phyloP scores from a whole-genome alignment of 2,113 vertebrate genomes.

The Canis aureus region DNA sequence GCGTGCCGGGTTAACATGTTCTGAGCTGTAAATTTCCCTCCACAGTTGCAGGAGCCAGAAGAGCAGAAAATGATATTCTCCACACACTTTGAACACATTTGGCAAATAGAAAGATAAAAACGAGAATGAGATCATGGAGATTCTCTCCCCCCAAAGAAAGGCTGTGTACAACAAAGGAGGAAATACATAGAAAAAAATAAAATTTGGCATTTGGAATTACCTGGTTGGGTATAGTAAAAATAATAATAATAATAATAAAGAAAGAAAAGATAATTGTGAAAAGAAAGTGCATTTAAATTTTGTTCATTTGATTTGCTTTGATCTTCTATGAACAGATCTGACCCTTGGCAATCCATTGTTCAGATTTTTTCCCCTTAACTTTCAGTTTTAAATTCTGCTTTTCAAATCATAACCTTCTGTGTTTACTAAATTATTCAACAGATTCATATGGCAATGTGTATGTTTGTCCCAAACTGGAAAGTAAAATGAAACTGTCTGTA shows the following conservation, averaged over 20 bases:
- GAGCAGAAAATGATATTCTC: not conserved
- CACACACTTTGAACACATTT: not conserved
- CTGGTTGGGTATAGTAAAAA: not conserved
- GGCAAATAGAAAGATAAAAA: not conserved
- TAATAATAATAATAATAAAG: too few species aligned
- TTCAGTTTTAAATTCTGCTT: slow-evolving; percentile 34
- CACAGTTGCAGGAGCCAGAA: not conserved
- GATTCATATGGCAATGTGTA: not conserved
- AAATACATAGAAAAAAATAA: not conserved
- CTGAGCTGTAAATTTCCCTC: slow-evolving; percentile 49
- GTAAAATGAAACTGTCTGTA: not conserved
- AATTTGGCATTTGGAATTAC: not conserved
- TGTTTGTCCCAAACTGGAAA: not conserved
- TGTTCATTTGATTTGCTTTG: not conserved
- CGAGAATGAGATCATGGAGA: not conserved
- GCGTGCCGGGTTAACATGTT: not conserved
- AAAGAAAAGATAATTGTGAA: not conserved
- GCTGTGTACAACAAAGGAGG: not conserved
- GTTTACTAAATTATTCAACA: slow-evolving; percentile 38
- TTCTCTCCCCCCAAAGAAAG: not conserved
- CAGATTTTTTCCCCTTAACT: not conserved
- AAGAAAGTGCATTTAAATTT: not conserved
- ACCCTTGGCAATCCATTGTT: not conserved
- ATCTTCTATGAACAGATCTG: not conserved
- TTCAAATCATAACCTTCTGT: not conserved